These are phyloP conservation scores for Plectropomus leopardus DNA, from an alignment of 2,113 vertebrate species.

Conservation along the genomic window DNA sequence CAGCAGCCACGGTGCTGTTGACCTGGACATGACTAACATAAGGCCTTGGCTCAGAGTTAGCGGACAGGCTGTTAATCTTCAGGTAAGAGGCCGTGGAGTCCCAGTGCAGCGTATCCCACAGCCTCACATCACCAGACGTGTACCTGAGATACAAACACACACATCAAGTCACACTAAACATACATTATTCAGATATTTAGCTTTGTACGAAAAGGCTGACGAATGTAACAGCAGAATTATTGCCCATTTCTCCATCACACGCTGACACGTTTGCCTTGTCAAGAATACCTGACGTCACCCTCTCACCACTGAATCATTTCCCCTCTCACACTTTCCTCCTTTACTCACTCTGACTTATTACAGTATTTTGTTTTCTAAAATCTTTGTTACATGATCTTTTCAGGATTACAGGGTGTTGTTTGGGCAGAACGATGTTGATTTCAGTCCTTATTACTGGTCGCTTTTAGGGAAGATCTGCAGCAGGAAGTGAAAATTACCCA, in stretches of 20 bases:
- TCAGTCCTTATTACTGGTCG: neutral
- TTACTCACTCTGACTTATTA: conserved; percentile 47
- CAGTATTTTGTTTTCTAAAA: conserved; percentile 16
- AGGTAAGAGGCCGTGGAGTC: conserved; percentile 90
- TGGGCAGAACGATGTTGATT: conserved; percentile 16
- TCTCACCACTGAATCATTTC: conserved; percentile 60
- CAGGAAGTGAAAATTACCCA: neutral
- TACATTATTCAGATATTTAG: neutral
- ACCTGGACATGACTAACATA: conserved; percentile 91
- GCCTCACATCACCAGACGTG: conserved; percentile 92
- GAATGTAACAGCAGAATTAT: neutral
- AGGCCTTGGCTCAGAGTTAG: conserved; percentile 84
- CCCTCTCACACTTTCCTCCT: conserved; percentile 44
- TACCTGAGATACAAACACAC: conserved; percentile 85
- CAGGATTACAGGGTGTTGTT: conserved; percentile 57
- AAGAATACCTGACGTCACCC: conserved; percentile 48
- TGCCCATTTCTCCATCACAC: neutral
- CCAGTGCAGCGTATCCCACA: conserved; percentile 97
- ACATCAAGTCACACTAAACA: neutral
- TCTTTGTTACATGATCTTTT: conserved; percentile 35
- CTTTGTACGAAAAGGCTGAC: neutral
- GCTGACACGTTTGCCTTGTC: neutral
- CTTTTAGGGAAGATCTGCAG: neutral
- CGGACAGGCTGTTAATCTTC: conserved; percentile 78
- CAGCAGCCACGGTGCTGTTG: conserved; percentile 90